These are phyloP conservation scores for Syndactyla subalaris DNA, from an alignment of 2,797 vertebrate species.

Conservation along the genomic window DNA sequence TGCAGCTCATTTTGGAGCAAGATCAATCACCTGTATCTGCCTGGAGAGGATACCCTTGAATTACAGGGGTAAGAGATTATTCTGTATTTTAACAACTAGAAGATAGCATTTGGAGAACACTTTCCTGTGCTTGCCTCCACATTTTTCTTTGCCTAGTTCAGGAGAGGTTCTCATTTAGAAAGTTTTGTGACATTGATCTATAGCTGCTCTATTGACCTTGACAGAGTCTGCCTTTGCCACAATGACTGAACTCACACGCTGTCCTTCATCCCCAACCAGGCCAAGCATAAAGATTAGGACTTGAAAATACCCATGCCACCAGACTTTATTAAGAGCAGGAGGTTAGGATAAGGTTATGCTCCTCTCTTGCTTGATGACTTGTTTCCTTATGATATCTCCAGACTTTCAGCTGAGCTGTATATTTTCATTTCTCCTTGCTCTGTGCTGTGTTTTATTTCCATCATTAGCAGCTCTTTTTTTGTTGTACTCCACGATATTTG, in stretches of 20 bases:
- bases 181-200: background rate
- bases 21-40: background rate
- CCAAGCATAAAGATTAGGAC: background rate
- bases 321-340: background rate
- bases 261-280: background rate
- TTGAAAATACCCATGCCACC: background rate
- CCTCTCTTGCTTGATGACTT: background rate
- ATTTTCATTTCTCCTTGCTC: background rate
- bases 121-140: background rate
- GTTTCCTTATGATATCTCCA: background rate
- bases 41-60: background rate
- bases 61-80: background rate
- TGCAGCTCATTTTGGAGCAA: background rate
- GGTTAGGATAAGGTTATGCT: background rate
- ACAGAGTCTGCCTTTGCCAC: rapidly evolving
- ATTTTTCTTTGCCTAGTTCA: background rate
- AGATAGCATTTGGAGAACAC: background rate
- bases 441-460: background rate
- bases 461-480: background rate
- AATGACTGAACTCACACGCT: rapidly evolving
- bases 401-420: background rate
- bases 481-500: background rate
- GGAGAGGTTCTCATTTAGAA: background rate
- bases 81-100: background rate
- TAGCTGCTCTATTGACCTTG: background rate